Conservation (phyloP, 2,113 vertebrate species). For the Rhea pennata region DNA sequence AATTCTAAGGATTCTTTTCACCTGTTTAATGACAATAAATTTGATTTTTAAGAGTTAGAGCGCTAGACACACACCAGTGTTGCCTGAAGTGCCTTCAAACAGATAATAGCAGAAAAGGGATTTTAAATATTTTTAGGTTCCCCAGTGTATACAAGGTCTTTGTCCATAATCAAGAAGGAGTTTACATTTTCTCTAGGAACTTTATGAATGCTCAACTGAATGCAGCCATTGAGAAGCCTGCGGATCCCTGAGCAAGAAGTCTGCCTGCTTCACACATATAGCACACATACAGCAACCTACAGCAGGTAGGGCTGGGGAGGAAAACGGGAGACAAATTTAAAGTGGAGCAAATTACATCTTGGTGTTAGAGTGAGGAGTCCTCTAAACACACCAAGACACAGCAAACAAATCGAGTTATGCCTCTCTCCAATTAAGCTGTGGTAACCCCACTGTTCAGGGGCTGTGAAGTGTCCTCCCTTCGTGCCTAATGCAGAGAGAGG, state of each 20-base stretch:
- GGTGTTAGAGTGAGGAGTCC: neutral
- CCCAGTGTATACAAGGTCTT: neutral
- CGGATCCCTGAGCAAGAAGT: neutral
- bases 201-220: neutral
- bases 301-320: neutral
- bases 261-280: neutral
- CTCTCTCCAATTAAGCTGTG: accelerated
- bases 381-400: neutral
- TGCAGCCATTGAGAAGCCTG: neutral
- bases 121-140: neutral
- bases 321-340: neutral
- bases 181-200: neutral
- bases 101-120: neutral
- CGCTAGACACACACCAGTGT: neutral
- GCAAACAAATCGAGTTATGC: neutral
- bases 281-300: neutral
- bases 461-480: neutral
- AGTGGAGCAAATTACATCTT: neutral
- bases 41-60: neutral
- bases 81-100: slow-evolving; percentile 10
- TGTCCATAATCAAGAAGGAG: neutral
- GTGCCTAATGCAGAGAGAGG: neutral
- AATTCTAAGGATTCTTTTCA: neutral
- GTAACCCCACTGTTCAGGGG: neutral
- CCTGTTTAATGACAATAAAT: neutral